Evolutionary conservation across 2,888 invertebrate species (phyloP), one percentile per base, ranked within the genome.

Genomic region (Plebejus argus): DNA sequence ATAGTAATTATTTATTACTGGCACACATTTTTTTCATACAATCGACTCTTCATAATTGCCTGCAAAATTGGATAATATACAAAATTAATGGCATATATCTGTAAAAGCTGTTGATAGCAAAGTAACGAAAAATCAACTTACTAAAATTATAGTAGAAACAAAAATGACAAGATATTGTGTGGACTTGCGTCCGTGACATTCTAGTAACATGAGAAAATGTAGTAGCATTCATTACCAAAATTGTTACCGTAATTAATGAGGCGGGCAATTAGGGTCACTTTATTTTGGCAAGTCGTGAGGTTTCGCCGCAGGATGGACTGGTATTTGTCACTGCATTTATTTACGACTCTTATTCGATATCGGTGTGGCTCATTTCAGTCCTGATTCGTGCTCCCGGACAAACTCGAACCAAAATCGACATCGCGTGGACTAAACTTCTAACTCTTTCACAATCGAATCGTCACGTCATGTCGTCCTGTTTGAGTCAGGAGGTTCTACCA

Each of bases 161-260:
- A 15, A 6, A 33, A 28, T 5, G 3, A 1, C 12, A 28, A 23
- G 28, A 20, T 12, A 23, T 23, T 4, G 23, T 28, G 12, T 66
- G 33, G 12, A 3, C 28, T 15, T 33, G 28, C 5, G 15, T 1
- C 1, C 10, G 61, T 66, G 66, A 66, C 66, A 18, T 10, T 66
- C 28, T 66, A 66, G 66, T 66, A 66, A 66, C 18, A 66, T 66
- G 66, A 66, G 66, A 66, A 12, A 66, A 33, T 28, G 28, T 28
- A 28, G 28, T 28, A 28, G 2, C 66, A 66, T 66, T 33, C 5
- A 66, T 66, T 66, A 66, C 66, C 28, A 66, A 66, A 66, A 66
- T 33, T 33, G 66, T 66, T 66, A 66, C 66, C 66, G 66, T 66
- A 66, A 66, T 66, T 66, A 66, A 66, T 66, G 66, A 66, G 66